Evolutionary conservation across 1,140 invertebrate species (phyloP).

Genomic region (Sarcophaga bullata): DNA sequence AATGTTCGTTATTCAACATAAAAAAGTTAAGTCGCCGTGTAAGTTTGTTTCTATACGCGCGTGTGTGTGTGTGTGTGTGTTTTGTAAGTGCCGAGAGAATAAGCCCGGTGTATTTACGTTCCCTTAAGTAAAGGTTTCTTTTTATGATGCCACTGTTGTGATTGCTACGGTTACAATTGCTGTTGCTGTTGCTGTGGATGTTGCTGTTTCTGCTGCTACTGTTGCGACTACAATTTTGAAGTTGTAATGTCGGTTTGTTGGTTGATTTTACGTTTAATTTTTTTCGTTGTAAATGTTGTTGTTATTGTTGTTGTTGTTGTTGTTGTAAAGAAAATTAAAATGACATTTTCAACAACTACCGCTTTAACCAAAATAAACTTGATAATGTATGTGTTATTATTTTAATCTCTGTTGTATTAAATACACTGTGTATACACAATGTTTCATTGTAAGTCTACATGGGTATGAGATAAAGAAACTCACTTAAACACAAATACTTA

Average conservation of each 20-base stretch:
- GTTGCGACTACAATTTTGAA: too few species aligned
- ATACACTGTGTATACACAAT: background rate
- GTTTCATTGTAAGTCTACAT: background rate
- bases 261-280: background rate
- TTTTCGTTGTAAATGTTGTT: background rate
- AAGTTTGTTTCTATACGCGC: background rate
- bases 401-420: constrained; percentile 22
- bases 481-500: too few species aligned
- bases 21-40: background rate
- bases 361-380: constrained; percentile 21
- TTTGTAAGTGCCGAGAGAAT: too few species aligned
- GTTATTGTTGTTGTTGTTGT: background rate
- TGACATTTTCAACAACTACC: constrained; percentile 21
- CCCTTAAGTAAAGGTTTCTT: background rate
- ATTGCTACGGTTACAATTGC: background rate
- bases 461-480: too few species aligned
- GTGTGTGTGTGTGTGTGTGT: too few species aligned
- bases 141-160: background rate
- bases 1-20: background rate
- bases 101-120: background rate
- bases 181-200: background rate
- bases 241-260: too few species aligned
- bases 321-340: constrained; percentile 6
- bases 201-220: background rate
- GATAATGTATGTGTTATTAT: constrained; percentile 24